phyloP scores from a whole-genome alignment of 2,113 vertebrate species.

The Acanthisitta chloris region DNA sequence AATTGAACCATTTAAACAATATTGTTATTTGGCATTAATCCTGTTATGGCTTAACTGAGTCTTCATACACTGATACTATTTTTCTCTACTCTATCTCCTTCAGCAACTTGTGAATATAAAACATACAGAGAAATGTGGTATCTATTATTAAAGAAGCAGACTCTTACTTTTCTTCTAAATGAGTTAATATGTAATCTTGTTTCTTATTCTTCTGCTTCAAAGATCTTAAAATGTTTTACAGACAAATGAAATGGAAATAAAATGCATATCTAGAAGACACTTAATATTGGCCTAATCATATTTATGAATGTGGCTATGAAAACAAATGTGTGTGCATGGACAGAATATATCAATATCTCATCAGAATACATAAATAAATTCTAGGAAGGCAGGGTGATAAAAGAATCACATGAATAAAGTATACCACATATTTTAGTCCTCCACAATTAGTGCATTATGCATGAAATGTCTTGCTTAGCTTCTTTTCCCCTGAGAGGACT shows the following conservation, averaged over 20 bases:
- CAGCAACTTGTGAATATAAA: background rate
- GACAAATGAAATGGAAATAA: constrained; percentile 3
- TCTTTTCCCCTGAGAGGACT: background rate
- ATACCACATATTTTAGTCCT: background rate
- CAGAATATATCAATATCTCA: background rate
- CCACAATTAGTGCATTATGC: background rate
- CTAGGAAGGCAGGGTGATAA: background rate
- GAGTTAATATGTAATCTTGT: background rate
- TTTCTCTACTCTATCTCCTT: background rate
- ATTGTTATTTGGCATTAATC: background rate
- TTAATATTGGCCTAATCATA: background rate
- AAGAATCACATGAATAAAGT: background rate
- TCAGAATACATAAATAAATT: background rate
- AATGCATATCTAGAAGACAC: background rate
- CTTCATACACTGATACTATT: background rate
- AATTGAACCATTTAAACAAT: background rate
- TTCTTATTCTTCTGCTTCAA: background rate
- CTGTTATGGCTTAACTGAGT: background rate
- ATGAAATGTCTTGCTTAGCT: background rate
- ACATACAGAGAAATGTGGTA: background rate
- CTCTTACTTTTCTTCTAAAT: background rate
- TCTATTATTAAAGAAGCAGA: background rate
- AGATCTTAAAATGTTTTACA: background rate
- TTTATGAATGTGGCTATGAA: background rate
- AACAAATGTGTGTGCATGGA: background rate